A percentile compares a stretch with the other conserved stretches of the same genome.
Conservation (phyloP, 2,888 invertebrate genomes). For the Shargacucullia verbasci region DNA sequence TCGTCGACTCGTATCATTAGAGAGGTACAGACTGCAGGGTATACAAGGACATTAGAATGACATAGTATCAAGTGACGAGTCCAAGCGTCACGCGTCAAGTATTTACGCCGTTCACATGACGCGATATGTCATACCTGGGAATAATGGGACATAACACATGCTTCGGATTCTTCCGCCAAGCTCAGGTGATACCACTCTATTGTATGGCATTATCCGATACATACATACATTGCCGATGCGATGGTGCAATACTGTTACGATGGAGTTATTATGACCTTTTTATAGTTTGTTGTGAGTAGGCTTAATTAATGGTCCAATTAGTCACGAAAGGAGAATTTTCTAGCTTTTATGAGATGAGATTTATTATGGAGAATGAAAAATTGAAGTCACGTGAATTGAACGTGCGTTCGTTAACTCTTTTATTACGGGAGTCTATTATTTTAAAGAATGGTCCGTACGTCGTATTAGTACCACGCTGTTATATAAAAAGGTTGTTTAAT, state of each 20-base stretch:
- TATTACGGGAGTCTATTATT: conserved; percentile 1
- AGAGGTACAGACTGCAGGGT: conserved; percentile 61
- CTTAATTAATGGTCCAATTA: conserved; percentile 23
- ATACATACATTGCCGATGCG: conserved; percentile 25
- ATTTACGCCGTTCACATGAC: conserved; percentile 65
- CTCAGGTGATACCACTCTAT: conserved; percentile 50
- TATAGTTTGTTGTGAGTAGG: conserved; percentile 7
- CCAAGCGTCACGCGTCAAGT: conserved; percentile 69
- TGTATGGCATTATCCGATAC: conserved; percentile 49
- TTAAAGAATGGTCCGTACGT: not conserved
- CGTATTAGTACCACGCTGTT: conserved; percentile 2
- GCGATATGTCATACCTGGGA: conserved; percentile 29
- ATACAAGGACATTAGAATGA: conserved; percentile 66
- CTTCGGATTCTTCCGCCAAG: conserved; percentile 50
- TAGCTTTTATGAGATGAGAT: conserved; percentile 1
- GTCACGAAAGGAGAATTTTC: conserved; percentile 14
- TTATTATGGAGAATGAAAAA: conserved; percentile 18
- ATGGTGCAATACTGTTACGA: conserved; percentile 33
- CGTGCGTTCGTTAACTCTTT: conserved; percentile 3
- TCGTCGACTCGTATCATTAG: conserved; percentile 48
- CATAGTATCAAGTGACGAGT: conserved; percentile 66
- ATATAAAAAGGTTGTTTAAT: conserved; percentile 4
- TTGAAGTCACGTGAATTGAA: conserved; percentile 14
- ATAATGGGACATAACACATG: conserved; percentile 53
- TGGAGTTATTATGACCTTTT: conserved; percentile 40